Evolutionary conservation across 1,140 invertebrate species (phyloP).

Genomic region (honey bee (Apis mellifera)): Amel_HAv3.1 CM009933.2:9114501-9115000

Average conservation of each 20-base stretch:
- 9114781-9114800: too few relatives aligned
- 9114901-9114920: neutral
- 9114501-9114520: too few relatives aligned
- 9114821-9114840: neutral
- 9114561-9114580: neutral
- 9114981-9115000: too few relatives aligned
- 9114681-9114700: slow-evolving; percentile 30
- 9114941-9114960: too few relatives aligned
- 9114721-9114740: neutral
- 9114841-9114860: neutral
- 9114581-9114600: neutral
- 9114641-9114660: neutral
- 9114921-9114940: too few relatives aligned
- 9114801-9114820: neutral
- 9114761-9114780: neutral
- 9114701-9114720: neutral
- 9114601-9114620: neutral
- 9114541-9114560: neutral
- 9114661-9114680: slow-evolving; percentile 14
- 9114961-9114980: too few relatives aligned
- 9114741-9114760: neutral
- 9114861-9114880: slow-evolving; percentile 19
- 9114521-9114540: neutral
- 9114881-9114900: too few relatives aligned
- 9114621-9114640: neutral